phyloP scores from a whole-genome alignment of 2,888 invertebrate genomes.

The Salpingus planirostris region DNA sequence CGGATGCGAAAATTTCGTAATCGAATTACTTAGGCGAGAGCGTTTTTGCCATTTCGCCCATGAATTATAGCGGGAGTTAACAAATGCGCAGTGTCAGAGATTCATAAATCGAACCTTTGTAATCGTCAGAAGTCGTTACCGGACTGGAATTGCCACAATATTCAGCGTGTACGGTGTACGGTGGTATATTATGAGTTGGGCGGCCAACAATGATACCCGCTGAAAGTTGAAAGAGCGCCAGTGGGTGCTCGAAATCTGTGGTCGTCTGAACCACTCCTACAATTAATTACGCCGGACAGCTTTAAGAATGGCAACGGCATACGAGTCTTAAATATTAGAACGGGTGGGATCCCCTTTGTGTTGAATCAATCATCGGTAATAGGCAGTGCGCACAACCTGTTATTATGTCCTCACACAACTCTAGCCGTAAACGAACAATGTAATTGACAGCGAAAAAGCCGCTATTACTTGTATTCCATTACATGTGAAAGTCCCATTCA shows the following conservation, averaged over 20 bases:
- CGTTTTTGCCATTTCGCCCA: conserved; percentile 20
- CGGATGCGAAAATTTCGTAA: too few relatives aligned
- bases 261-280: conserved; percentile 15
- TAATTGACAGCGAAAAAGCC: conserved; percentile 14
- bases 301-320: conserved; percentile 13
- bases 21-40: too few relatives aligned
- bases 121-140: conserved; percentile 21
- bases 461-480: conserved; percentile 4
- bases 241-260: conserved; percentile 11
- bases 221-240: too few relatives aligned
- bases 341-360: conserved; percentile 14
- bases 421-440: conserved; percentile 13
- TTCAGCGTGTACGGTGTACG: conserved; percentile 10
- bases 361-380: conserved; percentile 15
- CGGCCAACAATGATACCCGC: too few relatives aligned
- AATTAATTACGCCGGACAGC: conserved; percentile 14
- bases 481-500: not conserved
- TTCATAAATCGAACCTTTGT: conserved; percentile 28
- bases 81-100: conserved; percentile 27
- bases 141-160: conserved; percentile 17
- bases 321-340: conserved; percentile 14
- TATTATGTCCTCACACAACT: conserved; percentile 14
- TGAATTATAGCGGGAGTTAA: conserved; percentile 27
- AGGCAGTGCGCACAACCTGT: conserved; percentile 14
- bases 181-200: conserved; percentile 2